Evolutionary conservation across 2,888 invertebrate species (phyloP).

Genomic region (Euplagia quadripunctaria): DNA sequence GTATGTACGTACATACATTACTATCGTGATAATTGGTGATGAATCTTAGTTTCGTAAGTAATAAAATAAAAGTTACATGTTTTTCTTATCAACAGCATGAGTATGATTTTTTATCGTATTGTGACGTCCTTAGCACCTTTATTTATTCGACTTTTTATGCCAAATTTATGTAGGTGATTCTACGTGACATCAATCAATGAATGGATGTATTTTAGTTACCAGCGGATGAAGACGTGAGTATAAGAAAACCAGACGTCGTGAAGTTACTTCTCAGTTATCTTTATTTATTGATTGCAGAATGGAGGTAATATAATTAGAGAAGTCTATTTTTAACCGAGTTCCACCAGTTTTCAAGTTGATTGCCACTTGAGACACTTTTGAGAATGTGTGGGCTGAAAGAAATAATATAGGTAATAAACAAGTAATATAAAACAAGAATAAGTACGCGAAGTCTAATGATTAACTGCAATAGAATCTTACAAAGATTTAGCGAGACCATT

Average conservation of each 20-base stretch:
- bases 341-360: slow-evolving; percentile 88
- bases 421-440: background rate
- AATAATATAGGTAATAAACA: slow-evolving; percentile 19
- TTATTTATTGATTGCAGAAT: slow-evolving; percentile 77
- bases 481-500: slow-evolving; percentile 80
- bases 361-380: slow-evolving; percentile 87
- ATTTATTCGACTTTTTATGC: slow-evolving; percentile 6
- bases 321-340: slow-evolving; percentile 87
- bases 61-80: background rate
- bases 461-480: slow-evolving; percentile 70
- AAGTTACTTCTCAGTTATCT: slow-evolving; percentile 56
- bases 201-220: slow-evolving; percentile 62
- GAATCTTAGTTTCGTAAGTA: background rate
- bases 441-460: background rate
- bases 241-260: slow-evolving; percentile 34
- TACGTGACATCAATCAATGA: slow-evolving; percentile 32
- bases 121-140: slow-evolving; percentile 5
- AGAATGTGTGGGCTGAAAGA: slow-evolving; percentile 87
- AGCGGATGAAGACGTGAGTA: slow-evolving; percentile 47
- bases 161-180: slow-evolving; percentile 20
- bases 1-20: background rate
- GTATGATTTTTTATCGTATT: slow-evolving; percentile 8
- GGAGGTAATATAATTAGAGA: slow-evolving; percentile 81
- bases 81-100: slow-evolving; percentile 7
- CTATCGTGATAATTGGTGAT: background rate